Conservation (phyloP, 2,888 invertebrate species). For the Eutolmus rufibarbis region DNA sequence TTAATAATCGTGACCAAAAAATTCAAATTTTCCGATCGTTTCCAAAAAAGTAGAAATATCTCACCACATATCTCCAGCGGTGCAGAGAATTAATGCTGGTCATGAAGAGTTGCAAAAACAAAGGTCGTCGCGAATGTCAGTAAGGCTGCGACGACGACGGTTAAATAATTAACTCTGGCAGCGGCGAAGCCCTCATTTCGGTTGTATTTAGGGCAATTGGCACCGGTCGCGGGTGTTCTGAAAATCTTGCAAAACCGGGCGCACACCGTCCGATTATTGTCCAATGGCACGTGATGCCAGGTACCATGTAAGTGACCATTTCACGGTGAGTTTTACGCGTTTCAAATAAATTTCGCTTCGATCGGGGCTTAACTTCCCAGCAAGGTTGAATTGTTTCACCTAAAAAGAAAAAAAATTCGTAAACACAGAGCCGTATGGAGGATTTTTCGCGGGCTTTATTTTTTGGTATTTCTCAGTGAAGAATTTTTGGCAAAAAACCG, state of each 20-base stretch:
- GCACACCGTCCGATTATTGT: neutral
- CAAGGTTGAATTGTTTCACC: neutral
- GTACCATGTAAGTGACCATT: neutral
- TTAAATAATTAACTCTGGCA: constrained; percentile 26
- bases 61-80: neutral
- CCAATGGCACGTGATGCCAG: neutral
- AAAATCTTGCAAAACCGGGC: constrained; percentile 2
- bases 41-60: neutral
- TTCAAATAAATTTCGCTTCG: neutral
- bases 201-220: constrained; percentile 28
- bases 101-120: constrained; percentile 33
- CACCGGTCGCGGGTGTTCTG: neutral
- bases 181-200: constrained; percentile 4
- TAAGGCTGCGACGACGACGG: neutral
- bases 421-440: neutral
- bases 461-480: neutral
- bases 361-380: neutral
- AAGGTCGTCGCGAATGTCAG: constrained; percentile 24
- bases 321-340: neutral
- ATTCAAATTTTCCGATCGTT: neutral
- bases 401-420: neutral
- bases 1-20: neutral
- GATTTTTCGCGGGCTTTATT: neutral
- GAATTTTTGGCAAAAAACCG: neutral
- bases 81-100: constrained; percentile 4